Evolutionary conservation across 2,888 invertebrate genomes (phyloP).

Genomic region (Drosophila antonietae): DNA sequence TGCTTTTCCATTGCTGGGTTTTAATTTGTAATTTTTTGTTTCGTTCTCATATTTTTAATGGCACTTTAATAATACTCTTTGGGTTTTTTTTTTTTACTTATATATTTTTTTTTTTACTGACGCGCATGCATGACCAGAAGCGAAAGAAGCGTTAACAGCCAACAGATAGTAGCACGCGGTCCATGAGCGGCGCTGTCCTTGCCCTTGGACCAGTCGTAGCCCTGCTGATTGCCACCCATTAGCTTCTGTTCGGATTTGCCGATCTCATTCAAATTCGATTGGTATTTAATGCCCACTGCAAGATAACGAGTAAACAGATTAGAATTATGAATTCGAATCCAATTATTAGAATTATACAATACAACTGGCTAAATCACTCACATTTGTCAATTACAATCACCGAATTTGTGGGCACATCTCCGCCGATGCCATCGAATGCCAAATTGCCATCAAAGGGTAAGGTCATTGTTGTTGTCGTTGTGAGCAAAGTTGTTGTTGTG

Average conservation of each 20-base stretch:
- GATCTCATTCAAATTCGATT: conserved; percentile 90
- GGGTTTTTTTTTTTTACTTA: not conserved
- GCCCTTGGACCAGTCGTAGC: conserved; percentile 82
- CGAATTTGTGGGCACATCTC: conserved; percentile 88
- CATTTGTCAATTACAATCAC: conserved; percentile 87
- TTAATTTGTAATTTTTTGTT: not conserved
- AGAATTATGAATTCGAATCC: conserved; percentile 31
- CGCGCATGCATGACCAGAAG: conserved; percentile 37
- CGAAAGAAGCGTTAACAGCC: conserved; percentile 37
- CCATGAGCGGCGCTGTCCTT: conserved; percentile 61
- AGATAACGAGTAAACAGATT: conserved; percentile 25
- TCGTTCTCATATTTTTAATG: conserved; percentile 49
- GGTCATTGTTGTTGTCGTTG: conserved; percentile 85
- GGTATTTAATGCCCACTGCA: conserved; percentile 89
- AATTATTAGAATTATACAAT: not conserved
- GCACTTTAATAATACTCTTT: conserved; percentile 69
- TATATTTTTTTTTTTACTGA: conserved; percentile 28
- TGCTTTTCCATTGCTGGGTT: conserved; percentile 12
- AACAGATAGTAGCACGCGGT: conserved; percentile 13
- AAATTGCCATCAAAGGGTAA: conserved; percentile 53
- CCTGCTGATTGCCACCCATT: conserved; percentile 82
- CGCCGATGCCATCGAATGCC: conserved; percentile 85
- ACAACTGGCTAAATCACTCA: conserved; percentile 78
- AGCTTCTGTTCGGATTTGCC: conserved; percentile 92
- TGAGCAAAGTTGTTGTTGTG: conserved; percentile 87